Base-by-base conservation (phyloP, 1,140 invertebrate species). In the Leucophenga varia region DNA sequence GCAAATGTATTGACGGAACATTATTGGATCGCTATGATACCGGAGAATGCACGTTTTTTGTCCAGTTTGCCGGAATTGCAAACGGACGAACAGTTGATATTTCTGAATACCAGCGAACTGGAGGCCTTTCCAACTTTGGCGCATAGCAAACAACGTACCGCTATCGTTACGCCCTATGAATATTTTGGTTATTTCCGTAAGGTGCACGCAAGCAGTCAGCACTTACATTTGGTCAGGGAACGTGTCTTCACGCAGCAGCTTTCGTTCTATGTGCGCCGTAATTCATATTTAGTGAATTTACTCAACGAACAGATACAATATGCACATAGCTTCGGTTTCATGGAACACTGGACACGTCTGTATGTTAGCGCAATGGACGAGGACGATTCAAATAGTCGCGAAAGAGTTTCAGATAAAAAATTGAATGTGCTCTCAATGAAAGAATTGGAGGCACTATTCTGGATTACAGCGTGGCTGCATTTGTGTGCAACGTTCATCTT, bases 101-200 rank as follows among this genome's bases (percentile, higher is more conserved):
- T 55, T 8, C 47, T 65, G 8, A 30, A 34, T 12, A 54, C 50
- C 44, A 70, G 57, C 4, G 59, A 70, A 34, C 14, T 61, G 43
- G 57, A 59, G 25, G 57, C 65, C 9, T 69, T 68, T 32, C 49
- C 45, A 1, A 38, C n/a, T 0, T 7, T 68, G n/a, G 59, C 64
- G 5, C 35, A 14, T 1, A 42, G 31, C 3, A 68, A 56, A 10
- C 12, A 42, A 2, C 54, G 57, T 0, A 12, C 52, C 48, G 64
- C 64, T 17, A 57, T 65, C 22, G 55, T 70, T 4, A 65, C 59
- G 13, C 61, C 65, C 0, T 65, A 70, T 39, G 67, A 70, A 21
- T 70, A 70, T 38, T 70, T 61, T 19, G 67, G 67, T 0, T 70
- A 70, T 48, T 70, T 60, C 37, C 51, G 65, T 31, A 70, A 65